Percentiles rank a stretch among this genome's conserved stretches.
These are phyloP conservation scores for Prorops nasuta DNA, from an alignment of 1,140 invertebrate species.

Conservation along the genomic window DNA sequence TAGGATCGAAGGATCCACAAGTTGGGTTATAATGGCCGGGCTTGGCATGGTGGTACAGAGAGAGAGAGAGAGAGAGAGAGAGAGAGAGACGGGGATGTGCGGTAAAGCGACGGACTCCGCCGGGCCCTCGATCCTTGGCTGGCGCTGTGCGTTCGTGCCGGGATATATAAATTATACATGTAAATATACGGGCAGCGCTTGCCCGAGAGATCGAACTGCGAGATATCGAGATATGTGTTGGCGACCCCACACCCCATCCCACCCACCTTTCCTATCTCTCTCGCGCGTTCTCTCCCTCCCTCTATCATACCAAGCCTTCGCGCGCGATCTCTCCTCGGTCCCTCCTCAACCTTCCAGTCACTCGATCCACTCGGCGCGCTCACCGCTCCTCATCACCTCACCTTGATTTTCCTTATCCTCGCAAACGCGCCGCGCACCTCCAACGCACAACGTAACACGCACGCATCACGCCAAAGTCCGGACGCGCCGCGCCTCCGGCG, in stretches of 20 bases:
- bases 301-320: too few species aligned
- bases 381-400: too few species aligned
- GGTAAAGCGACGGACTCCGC: neutral
- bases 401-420: too few species aligned
- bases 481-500: too few species aligned
- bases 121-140: neutral
- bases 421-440: too few species aligned
- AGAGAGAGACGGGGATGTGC: conserved; percentile 22
- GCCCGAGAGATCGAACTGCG: conserved; percentile 39
- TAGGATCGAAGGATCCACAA: conserved; percentile 11
- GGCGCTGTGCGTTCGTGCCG: conserved; percentile 22
- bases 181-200: conserved; percentile 48
- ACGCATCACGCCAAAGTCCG: too few species aligned
- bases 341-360: too few species aligned
- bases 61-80: conserved; percentile 15
- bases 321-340: too few species aligned
- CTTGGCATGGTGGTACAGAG: conserved; percentile 16
- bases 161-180: conserved; percentile 55
- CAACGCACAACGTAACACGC: too few species aligned
- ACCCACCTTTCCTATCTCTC: conserved; percentile 13
- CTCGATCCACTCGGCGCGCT: too few species aligned
- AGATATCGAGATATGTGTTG: conserved; percentile 49
- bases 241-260: conserved; percentile 42
- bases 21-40: conserved; percentile 23
- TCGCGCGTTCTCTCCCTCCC: neutral